Evolutionary conservation across 1,140 invertebrate genomes (phyloP).

Genomic region (Phortica variegata): DNA sequence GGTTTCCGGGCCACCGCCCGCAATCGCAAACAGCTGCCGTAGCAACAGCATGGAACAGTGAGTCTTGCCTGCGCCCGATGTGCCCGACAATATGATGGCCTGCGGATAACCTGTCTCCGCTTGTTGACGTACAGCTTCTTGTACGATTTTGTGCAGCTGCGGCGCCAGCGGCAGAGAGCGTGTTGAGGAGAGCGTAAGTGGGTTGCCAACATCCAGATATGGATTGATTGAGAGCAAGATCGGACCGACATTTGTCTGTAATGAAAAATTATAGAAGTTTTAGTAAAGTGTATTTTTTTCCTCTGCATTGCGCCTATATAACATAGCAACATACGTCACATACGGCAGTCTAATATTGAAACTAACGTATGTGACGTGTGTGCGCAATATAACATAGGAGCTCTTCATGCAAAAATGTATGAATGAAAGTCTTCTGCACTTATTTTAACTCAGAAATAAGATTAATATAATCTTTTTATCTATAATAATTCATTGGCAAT

Average conservation of each 20-base stretch:
- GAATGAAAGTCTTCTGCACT: too few species aligned
- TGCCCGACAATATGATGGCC: conserved; percentile 88
- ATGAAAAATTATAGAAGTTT: too few species aligned
- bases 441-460: too few species aligned
- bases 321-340: too few species aligned
- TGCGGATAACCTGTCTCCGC: conserved; percentile 92
- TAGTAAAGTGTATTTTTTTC: too few species aligned
- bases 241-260: conserved; percentile 88
- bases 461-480: too few species aligned
- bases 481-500: too few species aligned
- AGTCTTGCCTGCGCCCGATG: conserved; percentile 93
- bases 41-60: conserved; percentile 89
- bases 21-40: conserved; percentile 87
- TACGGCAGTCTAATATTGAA: too few species aligned
- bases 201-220: conserved; percentile 82
- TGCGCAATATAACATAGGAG: too few species aligned
- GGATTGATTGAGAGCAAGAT: conserved; percentile 87
- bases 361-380: too few species aligned
- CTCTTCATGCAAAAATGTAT: too few species aligned
- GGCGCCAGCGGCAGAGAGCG: conserved; percentile 68
- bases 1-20: conserved; percentile 89
- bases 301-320: too few species aligned
- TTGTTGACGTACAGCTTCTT: conserved; percentile 90
- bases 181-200: conserved; percentile 83
- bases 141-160: conserved; percentile 82